Base-by-base conservation (phyloP, 1,140 invertebrate genomes). In the Drosophila neocordata region DNA sequence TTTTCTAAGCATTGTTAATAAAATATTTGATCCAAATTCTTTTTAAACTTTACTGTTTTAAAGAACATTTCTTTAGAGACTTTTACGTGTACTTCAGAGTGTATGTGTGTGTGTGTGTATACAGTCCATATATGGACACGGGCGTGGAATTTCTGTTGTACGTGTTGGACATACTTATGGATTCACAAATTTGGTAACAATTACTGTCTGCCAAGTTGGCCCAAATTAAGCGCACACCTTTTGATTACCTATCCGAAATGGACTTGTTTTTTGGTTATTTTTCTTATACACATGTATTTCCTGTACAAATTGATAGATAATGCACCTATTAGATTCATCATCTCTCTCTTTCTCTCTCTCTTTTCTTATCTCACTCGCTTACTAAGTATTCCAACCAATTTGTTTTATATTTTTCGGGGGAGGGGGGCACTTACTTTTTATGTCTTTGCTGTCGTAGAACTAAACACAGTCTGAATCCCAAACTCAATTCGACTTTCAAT, bases 391-490 rank as follows among this genome's bases (percentile, higher is more conserved):
- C 31, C 53, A 15, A 53, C 51, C 24, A 53, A 55, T 55, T 22
- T 52, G 12, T 53, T 22, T 53, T 18, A 34, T 31, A 6, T 34
- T 9, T 5, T 15, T 7, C n/a, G 53, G 7, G 53, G n/a, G 52
- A 7, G 53, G 53, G 31, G 53, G 35, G 60, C 69, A 88, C 83
- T 88, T 84, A 89, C 84, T 69, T 69, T 58, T 65, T 48, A 20
- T 48, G 66, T 77, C 77, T 85, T 73, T 67, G 34, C 82, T 61
- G 62, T 34, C 18, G 48, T 63, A 87, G 67, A 83, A 89, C 88
- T 72, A 74, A 77, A 67, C 77, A 83, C 77, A 75, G 73, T 90
- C 70, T 90, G 87, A 90, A 71, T 88, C 64, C 65, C 70, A 67
- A 69, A 61, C 76, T 41, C 69, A 65, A 57, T 70, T 53, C 56